Evolutionary conservation across 2,797 vertebrate species (phyloP).

Genomic region (Ptychadena robeensis): DNA sequence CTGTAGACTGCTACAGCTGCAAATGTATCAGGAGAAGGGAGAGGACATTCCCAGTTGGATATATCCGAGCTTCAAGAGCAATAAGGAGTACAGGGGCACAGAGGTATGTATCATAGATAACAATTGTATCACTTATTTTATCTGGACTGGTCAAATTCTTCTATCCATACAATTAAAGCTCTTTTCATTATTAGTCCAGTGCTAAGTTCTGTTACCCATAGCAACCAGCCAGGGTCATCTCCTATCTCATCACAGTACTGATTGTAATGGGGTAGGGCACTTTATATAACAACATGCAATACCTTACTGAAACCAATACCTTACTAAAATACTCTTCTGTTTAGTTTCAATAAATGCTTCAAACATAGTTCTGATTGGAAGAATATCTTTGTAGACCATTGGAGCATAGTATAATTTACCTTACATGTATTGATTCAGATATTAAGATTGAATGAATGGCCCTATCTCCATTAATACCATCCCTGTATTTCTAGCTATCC

Average conservation of each 20-base stretch:
- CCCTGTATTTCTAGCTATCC: too few relatives aligned
- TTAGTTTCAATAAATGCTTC: too few relatives aligned
- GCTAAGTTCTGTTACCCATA: not conserved
- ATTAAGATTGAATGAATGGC: too few relatives aligned
- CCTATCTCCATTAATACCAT: too few relatives aligned
- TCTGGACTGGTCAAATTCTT: not conserved
- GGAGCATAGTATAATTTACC: too few relatives aligned
- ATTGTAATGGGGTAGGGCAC: too few relatives aligned
- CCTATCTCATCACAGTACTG: too few relatives aligned
- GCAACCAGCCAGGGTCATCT: not conserved
- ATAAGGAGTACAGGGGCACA: not conserved
- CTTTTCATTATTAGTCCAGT: too few relatives aligned
- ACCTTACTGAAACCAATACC: not conserved
- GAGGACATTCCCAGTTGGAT: not conserved
- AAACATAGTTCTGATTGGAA: not conserved
- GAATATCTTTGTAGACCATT: too few relatives aligned
- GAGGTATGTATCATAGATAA: not conserved
- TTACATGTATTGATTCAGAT: too few relatives aligned
- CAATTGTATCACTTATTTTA: not conserved
- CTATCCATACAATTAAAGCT: not conserved
- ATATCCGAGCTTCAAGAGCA: not conserved
- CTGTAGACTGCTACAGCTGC: conserved; percentile 8
- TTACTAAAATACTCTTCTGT: not conserved
- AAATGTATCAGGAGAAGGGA: conserved; percentile 7
- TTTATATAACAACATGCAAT: not conserved